phyloP scores from a whole-genome alignment of 1,140 invertebrate species.

The Nasonia vitripennis region DNA sequence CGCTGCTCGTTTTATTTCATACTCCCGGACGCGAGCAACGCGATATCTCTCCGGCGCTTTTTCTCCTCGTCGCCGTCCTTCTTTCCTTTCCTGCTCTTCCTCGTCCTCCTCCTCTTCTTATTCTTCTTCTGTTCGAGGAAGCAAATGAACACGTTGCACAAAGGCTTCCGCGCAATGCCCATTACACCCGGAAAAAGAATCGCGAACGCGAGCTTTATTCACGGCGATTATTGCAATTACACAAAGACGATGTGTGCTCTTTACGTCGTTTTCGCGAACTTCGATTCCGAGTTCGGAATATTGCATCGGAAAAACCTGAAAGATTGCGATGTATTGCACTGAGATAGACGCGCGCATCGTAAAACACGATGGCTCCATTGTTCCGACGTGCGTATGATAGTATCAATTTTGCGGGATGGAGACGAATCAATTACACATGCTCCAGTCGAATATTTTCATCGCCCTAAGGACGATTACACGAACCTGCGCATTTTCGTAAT shows the following conservation, averaged over 20 bases:
- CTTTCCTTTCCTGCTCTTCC: neutral
- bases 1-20: neutral
- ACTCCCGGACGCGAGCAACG: slow-evolving; percentile 1
- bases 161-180: neutral
- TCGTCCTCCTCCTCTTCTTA: neutral
- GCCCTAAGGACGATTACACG: too few relatives aligned
- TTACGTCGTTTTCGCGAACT: neutral
- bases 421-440: neutral
- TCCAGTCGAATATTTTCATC: too few relatives aligned
- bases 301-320: too few relatives aligned
- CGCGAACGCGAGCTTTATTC: neutral
- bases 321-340: neutral
- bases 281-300: neutral
- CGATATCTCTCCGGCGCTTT: slow-evolving; percentile 20
- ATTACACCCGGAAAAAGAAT: neutral
- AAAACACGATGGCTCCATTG: too few relatives aligned
- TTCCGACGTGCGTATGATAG: too few relatives aligned
- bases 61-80: neutral
- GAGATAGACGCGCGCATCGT: neutral
- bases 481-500: too few relatives aligned
- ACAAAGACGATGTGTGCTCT: neutral
- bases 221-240: slow-evolving; percentile 35
- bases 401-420: neutral
- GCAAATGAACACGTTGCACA: slow-evolving; percentile 34
- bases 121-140: slow-evolving; percentile 24